Conservation (phyloP, 2,113 vertebrate species). For the western clawed frog (Xenopus tropicalis) region DNA sequence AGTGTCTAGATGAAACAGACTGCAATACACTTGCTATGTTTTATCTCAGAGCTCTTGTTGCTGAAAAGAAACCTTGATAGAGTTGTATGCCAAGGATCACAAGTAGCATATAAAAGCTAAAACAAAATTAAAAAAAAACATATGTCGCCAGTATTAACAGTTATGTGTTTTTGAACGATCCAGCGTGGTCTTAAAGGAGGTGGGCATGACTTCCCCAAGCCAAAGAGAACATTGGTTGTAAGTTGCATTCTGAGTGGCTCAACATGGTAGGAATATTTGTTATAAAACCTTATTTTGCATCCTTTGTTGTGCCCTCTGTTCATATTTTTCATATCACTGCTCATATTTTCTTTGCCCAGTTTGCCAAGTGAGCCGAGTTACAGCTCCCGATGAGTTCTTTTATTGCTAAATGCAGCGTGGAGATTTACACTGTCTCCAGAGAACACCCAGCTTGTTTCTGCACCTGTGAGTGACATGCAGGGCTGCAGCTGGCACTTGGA, state of each 20-base stretch:
- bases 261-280: too few relatives aligned
- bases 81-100: neutral
- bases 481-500: neutral
- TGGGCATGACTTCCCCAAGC: too few relatives aligned
- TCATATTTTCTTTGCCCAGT: neutral
- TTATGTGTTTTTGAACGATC: too few relatives aligned
- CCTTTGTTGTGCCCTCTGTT: too few relatives aligned
- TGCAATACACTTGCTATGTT: constrained; percentile 6
- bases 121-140: too few relatives aligned
- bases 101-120: neutral
- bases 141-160: too few relatives aligned
- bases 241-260: too few relatives aligned
- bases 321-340: too few relatives aligned
- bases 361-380: neutral
- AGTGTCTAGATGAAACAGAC: constrained; percentile 8
- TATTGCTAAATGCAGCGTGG: constrained; percentile 12
- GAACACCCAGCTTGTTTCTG: constrained; percentile 16
- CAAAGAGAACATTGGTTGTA: too few relatives aligned
- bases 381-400: constrained; percentile 6
- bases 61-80: constrained; percentile 2
- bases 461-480: constrained; percentile 13
- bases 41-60: neutral
- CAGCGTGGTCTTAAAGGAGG: too few relatives aligned
- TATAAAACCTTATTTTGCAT: too few relatives aligned
- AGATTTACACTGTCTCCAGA: neutral